Base-by-base conservation (phyloP, 2,113 vertebrate species). In the Xiphophorus hellerii region DNA sequence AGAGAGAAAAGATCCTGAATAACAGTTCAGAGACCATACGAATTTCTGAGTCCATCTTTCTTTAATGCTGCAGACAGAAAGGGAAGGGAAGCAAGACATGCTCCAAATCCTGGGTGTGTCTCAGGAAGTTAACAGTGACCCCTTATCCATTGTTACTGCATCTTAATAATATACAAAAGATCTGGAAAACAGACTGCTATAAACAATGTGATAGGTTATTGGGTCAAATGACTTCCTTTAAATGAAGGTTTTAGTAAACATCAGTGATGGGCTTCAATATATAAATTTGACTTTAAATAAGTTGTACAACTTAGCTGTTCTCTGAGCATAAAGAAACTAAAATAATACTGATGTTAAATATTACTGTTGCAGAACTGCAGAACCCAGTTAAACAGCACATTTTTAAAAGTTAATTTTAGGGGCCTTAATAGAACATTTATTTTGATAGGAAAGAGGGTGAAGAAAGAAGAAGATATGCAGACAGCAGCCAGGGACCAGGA, bases 121-220 rank as follows among this genome's bases (percentile, higher is more conserved):
- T 84, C 54, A 39, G 86, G 82, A 91, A 80, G 66, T 69, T 28
- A 77, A 63, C 80, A 66, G 14, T 69, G 67, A 87, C 69, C 80
- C 80, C 51, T 25, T 20, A 74, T 67, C 74, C 29, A 90, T 86
- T 90, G 87, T 89, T 80, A 31, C 61, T 54, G 8, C 60, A 62
- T 70, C 62, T 60, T n/a, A 78, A 82, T 63, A 75, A 84, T 75
- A 83, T 63, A 79, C 78, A 78, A 70, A 35, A 60, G 10, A 28
- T 17, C 29, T 60, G 5, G 29, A 72, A 69, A 44, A 37, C 66
- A 58, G 70, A 48, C 35, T 13, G 20, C 20, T 51, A 9, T 48
- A 75, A 84, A 86, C 65, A 82, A 64, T 68, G 64, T 3, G 14
- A 33, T 69, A 33, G 48, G 37, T 63, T 58, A 77, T 78, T 42